Evolutionary conservation across 2,113 vertebrate genomes (phyloP), one percentile per base, ranked within the genome.

Genomic region (Etia nguti): DNA sequence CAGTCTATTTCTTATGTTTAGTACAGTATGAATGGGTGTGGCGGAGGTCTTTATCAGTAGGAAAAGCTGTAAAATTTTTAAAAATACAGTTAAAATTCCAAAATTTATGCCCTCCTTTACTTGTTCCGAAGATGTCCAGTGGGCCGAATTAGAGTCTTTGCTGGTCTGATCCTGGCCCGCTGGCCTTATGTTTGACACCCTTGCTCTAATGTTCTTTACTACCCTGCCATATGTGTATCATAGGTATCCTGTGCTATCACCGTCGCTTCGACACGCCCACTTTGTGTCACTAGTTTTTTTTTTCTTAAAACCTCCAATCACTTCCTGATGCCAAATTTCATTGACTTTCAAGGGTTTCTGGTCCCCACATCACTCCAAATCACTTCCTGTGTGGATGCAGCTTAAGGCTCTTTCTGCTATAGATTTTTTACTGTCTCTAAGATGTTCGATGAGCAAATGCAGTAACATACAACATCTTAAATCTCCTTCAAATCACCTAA

Each of bases 271-370:
- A 70, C 12, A 15, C 0, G 0, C 38, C 38, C 38, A 73, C 38
- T 73, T 26, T 46, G 38, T 0, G 1, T 70, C 7, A 41, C 12
- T 22, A 24, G 12, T 62, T 9, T 11, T 4, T 0, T 2, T 6
- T 15, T 43, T 70, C 11, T 24, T 22, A 65, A 65, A 38, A 65
- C n/a, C 36, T 16, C 4, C n/a, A 41, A 15, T 70, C 0, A 3
- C 38, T 13, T 43, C 41, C 11, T 12, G 41, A 5, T 24, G 0
- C n/a, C 36, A 16, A 43, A 22, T 70, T 43, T 73, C 13, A 73
- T 73, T 73, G 22, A 24, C 22, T 46, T 26, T 73, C 68, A 26
- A 73, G 26, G 70, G 43, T 29, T 29, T 75, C 43, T 50, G 43
- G 43, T 29, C 43, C 11, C 70, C 70, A 48, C 15, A 48, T 10